Base-by-base conservation (phyloP, 2,888 invertebrate species). In the Eupithecia pulchellata region DNA sequence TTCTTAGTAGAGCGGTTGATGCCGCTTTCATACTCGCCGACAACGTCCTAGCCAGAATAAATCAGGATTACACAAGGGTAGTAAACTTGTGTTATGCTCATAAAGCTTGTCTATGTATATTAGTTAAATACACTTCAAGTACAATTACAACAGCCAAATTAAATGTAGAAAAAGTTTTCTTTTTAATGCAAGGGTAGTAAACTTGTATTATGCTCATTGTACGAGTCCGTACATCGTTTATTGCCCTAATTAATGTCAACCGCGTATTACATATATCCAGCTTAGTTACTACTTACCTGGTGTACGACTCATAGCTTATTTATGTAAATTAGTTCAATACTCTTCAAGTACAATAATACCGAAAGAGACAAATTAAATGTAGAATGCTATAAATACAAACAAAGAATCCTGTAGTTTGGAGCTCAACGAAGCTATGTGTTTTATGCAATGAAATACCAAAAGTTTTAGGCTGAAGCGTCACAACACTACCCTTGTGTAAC, bases 1-100 rank as follows among this genome's bases (percentile, higher is more conserved):
- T 61, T 60, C 58, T 32, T 25, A 60, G 25, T 29, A 57, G 17
- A 57, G 29, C 29, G 29, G 57, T 17, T 29, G 29, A 57, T 57
- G 29, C 57, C 29, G 57, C 32, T 11, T 32, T 13, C 61, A 61
- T 61, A 64, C 64, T 47, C 42, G 64, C 64, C n/a, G 30, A 64
- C 64, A 30, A 47, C 47, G 32, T 47, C 64, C 64, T 62, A 63
- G 27, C 8, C n/a, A 42, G 27, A 27, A 17, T 27, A 8, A 52
- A 25, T 29, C 30, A 27, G 14, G 27, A 29, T 63, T 29, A 63
- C 63, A 63, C 39, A 60, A 32, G 34, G 32, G 3, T 13, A 11
- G 34, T 34, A 32, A 32, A 8, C 47, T 8, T 34, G 9, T 29
- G 13, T 13, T 2, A 9, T n/a, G 13, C 60, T 60, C 2, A n/a